Conservation (phyloP, 2,113 vertebrate species). For the cat (Felis catus) region DNA sequence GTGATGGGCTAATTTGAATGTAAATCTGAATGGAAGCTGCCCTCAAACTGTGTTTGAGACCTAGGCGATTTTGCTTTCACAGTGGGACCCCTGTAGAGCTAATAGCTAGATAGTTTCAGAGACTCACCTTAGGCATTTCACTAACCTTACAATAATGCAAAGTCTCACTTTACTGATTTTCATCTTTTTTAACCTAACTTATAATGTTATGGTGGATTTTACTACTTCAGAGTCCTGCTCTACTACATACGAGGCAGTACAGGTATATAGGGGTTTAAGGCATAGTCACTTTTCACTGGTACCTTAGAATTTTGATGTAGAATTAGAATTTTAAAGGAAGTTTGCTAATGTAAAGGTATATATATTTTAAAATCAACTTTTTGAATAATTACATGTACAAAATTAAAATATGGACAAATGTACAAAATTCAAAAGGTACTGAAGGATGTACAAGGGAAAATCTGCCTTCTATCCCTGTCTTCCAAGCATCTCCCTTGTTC, state of each 20-base stretch:
- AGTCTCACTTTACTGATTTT: not conserved
- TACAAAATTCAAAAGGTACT: not conserved
- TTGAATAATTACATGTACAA: slow-evolving; percentile 2
- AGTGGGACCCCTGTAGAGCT: not conserved
- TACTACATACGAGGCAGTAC: not conserved
- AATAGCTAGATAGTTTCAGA: not conserved
- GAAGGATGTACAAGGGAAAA: not conserved
- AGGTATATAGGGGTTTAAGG: not conserved
- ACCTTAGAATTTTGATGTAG: not conserved
- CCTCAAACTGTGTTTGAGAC: not conserved
- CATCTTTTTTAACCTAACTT: not conserved
- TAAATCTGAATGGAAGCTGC: not conserved
- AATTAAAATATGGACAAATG: not conserved
- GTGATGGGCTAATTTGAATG: not conserved
- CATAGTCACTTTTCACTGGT: not conserved
- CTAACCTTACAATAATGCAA: not conserved
- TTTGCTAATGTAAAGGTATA: not conserved
- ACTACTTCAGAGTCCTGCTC: not conserved
- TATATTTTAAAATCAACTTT: slow-evolving; percentile 13
- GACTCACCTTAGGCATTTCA: not conserved
- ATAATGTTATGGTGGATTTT: not conserved
- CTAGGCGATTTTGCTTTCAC: slow-evolving; percentile 1
- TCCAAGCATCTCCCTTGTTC: not conserved
- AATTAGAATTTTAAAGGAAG: not conserved
- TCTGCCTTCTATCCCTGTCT: not conserved